Evolutionary conservation across 1,140 invertebrate genomes (phyloP), one percentile per base, ranked within the genome.

Genomic region (Archivesica marissinica): DNA sequence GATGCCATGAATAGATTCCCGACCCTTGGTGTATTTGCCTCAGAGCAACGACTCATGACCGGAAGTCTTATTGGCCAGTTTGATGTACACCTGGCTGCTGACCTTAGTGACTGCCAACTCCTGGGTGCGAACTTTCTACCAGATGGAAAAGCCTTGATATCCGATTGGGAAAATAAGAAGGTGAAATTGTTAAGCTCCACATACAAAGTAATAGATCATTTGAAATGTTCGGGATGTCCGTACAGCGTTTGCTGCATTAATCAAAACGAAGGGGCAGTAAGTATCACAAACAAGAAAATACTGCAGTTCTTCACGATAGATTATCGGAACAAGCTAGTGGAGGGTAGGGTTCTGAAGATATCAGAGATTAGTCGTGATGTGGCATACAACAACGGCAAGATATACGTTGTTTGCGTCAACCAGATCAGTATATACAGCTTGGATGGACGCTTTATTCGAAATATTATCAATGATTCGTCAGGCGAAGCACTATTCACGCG

Each of bases 91-190:
- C n/a, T 75, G 20, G 72, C 23, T 7, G 50, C 15, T 47, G 72
- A 75, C 72, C 9, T 52, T 25, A 75, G 44, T 33, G 47, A 52
- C 7, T 75, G 66, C 54, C 72, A 50, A 30, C 4, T 75, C n/a
- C 72, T 75, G 30, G 72, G 72, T 2, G 50, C 72, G n/a, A 47
- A 47, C 25, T 75, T 75, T 50, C 72, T 75, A 6, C 72, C 72
- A 3, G 72, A 75, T 15, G 72, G 72, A 0, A 75, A 75, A n/a
- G 72, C 47, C 23, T 25, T 75, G 23, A 9, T 75, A 28, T 30
- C n/a, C 4, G 72, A 75, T 30, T 75, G 72, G 72, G 72, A 52
- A 50, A 75, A 75, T 47, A 75, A 75, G 33, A 75, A 75, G n/a
- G 13, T 70, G n/a, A 70, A 70, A 44, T 23, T 70, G n/a, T 25